Evolutionary conservation across 2,797 vertebrate species (phyloP).

Genomic region (Protosalanx chinensis): DNA sequence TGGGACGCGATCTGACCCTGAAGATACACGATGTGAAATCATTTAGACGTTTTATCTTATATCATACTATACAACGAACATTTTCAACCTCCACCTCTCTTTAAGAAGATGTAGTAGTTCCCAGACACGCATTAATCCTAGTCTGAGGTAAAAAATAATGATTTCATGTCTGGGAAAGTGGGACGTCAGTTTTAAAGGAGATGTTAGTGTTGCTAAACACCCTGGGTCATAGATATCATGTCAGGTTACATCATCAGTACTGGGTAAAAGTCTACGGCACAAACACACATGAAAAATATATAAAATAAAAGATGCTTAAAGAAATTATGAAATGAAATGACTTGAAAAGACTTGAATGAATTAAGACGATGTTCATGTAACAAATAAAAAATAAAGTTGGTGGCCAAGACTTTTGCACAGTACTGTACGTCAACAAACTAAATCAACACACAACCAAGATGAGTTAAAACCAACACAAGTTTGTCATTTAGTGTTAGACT

Average conservation of each 20-base stretch:
- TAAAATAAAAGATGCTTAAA: too few species aligned
- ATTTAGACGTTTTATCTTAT: background rate
- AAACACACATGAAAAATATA: too few species aligned
- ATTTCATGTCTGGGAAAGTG: too few species aligned
- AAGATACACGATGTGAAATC: too few species aligned
- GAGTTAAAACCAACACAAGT: conserved; percentile 15
- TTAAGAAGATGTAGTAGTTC: too few species aligned
- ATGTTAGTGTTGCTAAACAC: background rate
- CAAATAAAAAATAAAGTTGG: too few species aligned
- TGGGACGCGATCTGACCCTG: background rate
- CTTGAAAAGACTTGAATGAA: too few species aligned
- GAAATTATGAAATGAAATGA: too few species aligned
- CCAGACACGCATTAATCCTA: background rate
- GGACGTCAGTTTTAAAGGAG: too few species aligned
- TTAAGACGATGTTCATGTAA: too few species aligned
- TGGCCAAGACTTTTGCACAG: background rate
- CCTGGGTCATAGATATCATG: background rate
- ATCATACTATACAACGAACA: background rate
- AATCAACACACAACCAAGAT: conserved; percentile 10
- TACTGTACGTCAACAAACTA: background rate
- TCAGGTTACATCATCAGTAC: background rate
- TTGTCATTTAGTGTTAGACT: background rate
- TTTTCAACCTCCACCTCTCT: background rate
- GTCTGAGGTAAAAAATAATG: conserved; percentile 18
- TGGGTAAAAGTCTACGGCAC: background rate